Evolutionary conservation across 2,113 vertebrate species (phyloP).

Genomic region (Serinus canaria): DNA sequence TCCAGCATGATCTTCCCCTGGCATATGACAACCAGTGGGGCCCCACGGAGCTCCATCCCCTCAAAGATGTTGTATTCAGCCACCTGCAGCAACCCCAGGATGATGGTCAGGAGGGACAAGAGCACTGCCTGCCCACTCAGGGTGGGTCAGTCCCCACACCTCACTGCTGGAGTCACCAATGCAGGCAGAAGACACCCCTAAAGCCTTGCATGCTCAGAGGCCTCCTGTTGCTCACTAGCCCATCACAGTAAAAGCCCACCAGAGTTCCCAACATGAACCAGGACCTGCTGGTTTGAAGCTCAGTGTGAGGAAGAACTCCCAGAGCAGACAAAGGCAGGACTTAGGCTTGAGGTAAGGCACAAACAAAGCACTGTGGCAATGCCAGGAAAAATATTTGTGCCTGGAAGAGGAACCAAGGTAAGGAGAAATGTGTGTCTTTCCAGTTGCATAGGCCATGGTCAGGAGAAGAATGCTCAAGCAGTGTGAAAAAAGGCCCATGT

Average conservation of each 20-base stretch:
- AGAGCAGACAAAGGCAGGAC: neutral
- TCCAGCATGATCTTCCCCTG: constrained; percentile 96
- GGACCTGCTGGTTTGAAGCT: neutral
- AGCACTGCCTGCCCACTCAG: neutral
- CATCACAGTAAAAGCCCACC: neutral
- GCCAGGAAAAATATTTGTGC: neutral
- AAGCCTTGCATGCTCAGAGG: neutral
- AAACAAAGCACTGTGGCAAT: neutral
- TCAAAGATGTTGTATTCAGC: constrained; percentile 97
- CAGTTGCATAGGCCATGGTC: neutral
- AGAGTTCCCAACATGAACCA: neutral
- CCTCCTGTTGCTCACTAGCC: neutral
- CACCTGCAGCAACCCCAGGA: constrained; percentile 66
- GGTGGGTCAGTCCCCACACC: neutral
- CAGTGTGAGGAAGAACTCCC: neutral
- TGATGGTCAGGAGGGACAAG: neutral
- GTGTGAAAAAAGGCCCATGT: neutral
- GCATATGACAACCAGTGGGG: constrained; percentile 89
- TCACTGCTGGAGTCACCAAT: neutral
- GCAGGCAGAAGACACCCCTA: neutral
- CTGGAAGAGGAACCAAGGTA: neutral
- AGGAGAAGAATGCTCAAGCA: neutral
- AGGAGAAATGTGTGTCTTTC: neutral
- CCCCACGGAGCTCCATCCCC: constrained; percentile 93
- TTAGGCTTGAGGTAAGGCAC: neutral